Percentiles rank a stretch among this genome's conserved stretches.
Conservation (phyloP, 2,797 vertebrate species). For the Alosa sapidissima region DNA sequence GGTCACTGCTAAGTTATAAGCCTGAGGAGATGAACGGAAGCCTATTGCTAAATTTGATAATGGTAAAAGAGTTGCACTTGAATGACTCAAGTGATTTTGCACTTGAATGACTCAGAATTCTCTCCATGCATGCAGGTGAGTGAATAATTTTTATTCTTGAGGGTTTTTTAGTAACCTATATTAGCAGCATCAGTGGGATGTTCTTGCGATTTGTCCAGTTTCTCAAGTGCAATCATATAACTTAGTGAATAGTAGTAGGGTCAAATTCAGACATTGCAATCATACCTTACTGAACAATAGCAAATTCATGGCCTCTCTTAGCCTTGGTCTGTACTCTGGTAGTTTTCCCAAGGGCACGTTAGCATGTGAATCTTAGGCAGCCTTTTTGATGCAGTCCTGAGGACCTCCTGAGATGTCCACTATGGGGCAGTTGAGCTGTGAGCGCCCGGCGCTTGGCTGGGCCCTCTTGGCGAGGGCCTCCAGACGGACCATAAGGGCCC, state of each 20-base stretch:
- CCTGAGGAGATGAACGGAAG: not conserved
- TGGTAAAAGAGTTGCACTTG: not conserved
- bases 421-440: not conserved
- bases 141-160: not conserved
- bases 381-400: not conserved
- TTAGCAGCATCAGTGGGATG: not conserved
- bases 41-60: not conserved
- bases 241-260: too few relatives aligned
- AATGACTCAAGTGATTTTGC: not conserved
- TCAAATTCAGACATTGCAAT: not conserved
- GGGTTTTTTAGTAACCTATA: not conserved
- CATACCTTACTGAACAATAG: not conserved
- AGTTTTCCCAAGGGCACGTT: not conserved
- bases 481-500: slow-evolving; percentile 63
- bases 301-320: not conserved
- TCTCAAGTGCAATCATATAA: not conserved
- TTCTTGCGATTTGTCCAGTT: not conserved
- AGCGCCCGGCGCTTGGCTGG: slow-evolving; percentile 42
- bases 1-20: not conserved
- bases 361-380: not conserved
- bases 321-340: not conserved
- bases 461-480: slow-evolving; percentile 59
- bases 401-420: not conserved
- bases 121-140: not conserved
- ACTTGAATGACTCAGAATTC: not conserved